Percentiles rank a stretch among this genome's conserved stretches.
Evolutionary conservation across 2,797 vertebrate genomes (phyloP).

Genomic region (Sebastolobus altivelis): DNA sequence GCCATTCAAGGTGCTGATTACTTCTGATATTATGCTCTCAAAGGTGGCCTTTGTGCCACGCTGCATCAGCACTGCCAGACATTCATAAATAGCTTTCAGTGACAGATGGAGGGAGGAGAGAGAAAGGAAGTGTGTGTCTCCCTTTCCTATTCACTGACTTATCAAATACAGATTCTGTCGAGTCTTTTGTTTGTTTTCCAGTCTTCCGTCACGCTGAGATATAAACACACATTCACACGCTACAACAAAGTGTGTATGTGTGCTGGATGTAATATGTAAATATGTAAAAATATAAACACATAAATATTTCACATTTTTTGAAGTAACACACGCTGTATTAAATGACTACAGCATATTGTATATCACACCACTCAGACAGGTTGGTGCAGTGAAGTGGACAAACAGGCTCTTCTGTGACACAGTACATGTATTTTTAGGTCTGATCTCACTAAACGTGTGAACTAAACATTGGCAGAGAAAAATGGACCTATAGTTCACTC

Average conservation of each 20-base stretch:
- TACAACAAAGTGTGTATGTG: background rate
- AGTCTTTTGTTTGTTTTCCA: conserved; percentile 55
- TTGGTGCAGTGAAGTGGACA: conserved; percentile 30
- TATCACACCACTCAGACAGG: conserved; percentile 27
- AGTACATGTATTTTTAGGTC: conserved; percentile 23
- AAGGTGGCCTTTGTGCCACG: conserved; percentile 90
- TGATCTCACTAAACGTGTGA: background rate
- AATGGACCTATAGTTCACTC: background rate
- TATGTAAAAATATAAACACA: background rate
- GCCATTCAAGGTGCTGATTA: conserved; percentile 85
- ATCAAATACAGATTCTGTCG: conserved; percentile 88
- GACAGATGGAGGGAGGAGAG: conserved; percentile 25
- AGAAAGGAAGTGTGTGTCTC: conserved; percentile 57
- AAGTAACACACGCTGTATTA: background rate
- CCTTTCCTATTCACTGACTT: conserved; percentile 56
- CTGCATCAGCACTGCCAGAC: conserved; percentile 83
- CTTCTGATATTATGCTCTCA: conserved; percentile 80
- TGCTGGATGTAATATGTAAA: background rate
- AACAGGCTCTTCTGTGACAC: conserved; percentile 12
- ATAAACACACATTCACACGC: background rate
- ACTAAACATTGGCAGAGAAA: conserved; percentile 7
- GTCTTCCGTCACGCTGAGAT: conserved; percentile 7
- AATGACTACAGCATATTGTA: background rate
- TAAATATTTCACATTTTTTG: background rate
- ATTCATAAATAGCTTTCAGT: conserved; percentile 88